phyloP scores from a whole-genome alignment of 2,888 invertebrate genomes.

The Ochlodes sylvanus region DNA sequence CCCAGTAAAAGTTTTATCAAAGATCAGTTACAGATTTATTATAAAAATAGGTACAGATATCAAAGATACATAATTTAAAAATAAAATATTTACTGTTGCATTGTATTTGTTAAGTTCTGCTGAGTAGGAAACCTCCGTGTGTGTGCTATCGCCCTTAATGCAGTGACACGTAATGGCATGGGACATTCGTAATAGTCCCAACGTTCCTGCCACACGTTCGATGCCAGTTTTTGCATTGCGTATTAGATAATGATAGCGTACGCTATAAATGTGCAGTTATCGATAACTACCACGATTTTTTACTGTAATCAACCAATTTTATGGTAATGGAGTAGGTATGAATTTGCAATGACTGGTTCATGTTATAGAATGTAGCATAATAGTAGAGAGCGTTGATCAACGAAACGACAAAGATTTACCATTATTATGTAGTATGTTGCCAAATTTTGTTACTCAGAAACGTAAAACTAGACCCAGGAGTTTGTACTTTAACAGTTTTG shows the following conservation, averaged over 20 bases:
- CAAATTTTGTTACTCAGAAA: neutral
- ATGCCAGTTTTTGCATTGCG: constrained; percentile 22
- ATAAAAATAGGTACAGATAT: too few relatives aligned
- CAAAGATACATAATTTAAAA: too few relatives aligned
- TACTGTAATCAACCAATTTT: neutral
- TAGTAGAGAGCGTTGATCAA: neutral
- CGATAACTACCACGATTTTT: neutral
- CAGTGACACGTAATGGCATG: constrained; percentile 9
- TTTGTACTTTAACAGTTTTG: too few relatives aligned
- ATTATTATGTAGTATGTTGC: neutral
- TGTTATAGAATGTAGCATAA: neutral
- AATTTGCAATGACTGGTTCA: neutral
- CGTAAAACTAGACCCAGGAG: too few relatives aligned
- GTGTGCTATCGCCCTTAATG: constrained; percentile 11
- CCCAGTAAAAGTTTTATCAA: too few relatives aligned
- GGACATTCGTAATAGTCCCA: constrained; percentile 13
- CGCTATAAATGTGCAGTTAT: neutral
- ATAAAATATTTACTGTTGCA: too few relatives aligned
- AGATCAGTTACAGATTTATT: too few relatives aligned
- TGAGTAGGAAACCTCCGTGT: neutral
- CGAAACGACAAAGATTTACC: too few relatives aligned
- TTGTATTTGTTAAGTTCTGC: too few relatives aligned
- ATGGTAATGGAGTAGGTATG: neutral
- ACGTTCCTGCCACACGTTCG: constrained; percentile 25
- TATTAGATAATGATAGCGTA: constrained; percentile 26